Base-by-base conservation (phyloP, 2,113 vertebrate genomes). In the Paralichthys olivaceus region DNA sequence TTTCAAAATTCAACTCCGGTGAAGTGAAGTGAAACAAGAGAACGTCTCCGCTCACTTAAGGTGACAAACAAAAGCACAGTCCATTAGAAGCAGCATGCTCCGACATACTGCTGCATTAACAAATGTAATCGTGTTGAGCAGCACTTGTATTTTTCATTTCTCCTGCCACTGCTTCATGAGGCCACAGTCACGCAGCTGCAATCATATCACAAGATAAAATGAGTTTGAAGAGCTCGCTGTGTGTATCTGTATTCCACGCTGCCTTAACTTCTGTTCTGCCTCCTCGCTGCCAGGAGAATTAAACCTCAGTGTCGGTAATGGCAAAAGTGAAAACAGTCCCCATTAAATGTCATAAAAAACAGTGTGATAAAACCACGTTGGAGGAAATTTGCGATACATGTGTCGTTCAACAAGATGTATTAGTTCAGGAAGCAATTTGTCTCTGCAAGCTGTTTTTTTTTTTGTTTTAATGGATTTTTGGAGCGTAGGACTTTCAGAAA, bases 261-360 rank as follows among this genome's bases (percentile, higher is more conserved):
- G 79, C 75, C 85, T 85, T 71, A 71, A 80, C 83, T 83, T 55
- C 69, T 76, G 71, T 13, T 83, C 75, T 73, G 61, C 77, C 81
- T 83, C 81, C 72, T 83, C 76, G 4, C 73, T 59, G 76, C 76
- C 74, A 70, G 76, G 15, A 69, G 75, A 87, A 85, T 81, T 81
- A 83, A 83, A 83, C 65, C 84, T 19, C 76, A 70, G 76, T 62
- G 79, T 74, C 76, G 57, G 74, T 2, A 61, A 77, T 72, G 45
- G 76, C 72, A 71, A 68, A 84, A 82, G 79, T 84, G 77, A 81
- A 83, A 85, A 75, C 72, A 32, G 59, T 58, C 79, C 81, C 79
- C 83, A 86, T 90, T 89, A 89, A 78, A 86, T 11, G 78, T 53
- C 69, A 84, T 84, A 85, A 90, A 81, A 81, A 87, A 84, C 89